Evolutionary conservation across 2,797 vertebrate genomes (phyloP).

Genomic region (Ciconia nigra): DNA sequence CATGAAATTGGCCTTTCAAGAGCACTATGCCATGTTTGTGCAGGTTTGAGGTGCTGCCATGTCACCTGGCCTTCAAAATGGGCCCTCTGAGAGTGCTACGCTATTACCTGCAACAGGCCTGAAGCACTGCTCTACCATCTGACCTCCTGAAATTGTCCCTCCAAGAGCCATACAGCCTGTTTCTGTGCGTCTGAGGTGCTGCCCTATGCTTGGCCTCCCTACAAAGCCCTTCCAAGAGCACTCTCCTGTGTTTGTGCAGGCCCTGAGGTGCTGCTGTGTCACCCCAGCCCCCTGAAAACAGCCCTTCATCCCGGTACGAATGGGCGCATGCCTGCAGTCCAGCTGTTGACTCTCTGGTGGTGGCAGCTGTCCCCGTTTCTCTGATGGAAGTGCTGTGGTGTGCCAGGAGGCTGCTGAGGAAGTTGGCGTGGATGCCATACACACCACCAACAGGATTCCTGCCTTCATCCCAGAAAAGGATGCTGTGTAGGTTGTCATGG

Average conservation of each 20-base stretch:
- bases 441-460: neutral
- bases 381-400: neutral
- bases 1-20: rapidly evolving
- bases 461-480: neutral
- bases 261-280: neutral
- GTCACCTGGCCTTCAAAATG: neutral
- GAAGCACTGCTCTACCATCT: rapidly evolving
- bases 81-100: rapidly evolving
- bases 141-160: neutral
- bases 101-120: rapidly evolving
- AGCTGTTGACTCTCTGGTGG: neutral
- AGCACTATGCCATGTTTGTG: rapidly evolving
- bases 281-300: neutral
- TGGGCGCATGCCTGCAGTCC: too few species aligned
- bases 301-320: neutral
- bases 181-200: neutral
- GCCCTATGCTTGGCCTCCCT: neutral
- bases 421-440: neutral
- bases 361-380: too few species aligned
- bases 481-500: neutral
- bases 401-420: neutral
- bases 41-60: rapidly evolving
- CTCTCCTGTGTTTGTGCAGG: neutral
- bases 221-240: rapidly evolving
- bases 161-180: rapidly evolving